These are phyloP conservation scores for Ophioderma brevispina DNA, from an alignment of 35 echinoderm and acorn worm genomes.

Conservation along the genomic window DNA sequence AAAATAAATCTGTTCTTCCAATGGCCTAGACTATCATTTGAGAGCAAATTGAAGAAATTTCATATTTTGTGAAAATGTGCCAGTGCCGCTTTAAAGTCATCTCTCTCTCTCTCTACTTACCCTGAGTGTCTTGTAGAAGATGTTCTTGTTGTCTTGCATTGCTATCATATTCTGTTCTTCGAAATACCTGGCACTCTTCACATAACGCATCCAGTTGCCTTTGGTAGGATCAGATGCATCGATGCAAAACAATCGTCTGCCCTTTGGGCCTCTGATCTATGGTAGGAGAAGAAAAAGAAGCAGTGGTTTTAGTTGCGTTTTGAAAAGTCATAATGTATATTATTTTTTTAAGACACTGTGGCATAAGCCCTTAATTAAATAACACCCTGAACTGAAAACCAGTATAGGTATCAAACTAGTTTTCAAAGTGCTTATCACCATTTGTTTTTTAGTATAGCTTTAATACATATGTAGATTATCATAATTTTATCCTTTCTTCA, in stretches of 20 bases:
- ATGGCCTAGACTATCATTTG: too few relatives aligned
- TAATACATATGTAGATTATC: too few relatives aligned
- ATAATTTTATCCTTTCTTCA: too few relatives aligned
- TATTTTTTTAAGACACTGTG: background rate
- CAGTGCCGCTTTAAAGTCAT: too few relatives aligned
- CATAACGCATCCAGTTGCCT: slow-evolving; percentile 92
- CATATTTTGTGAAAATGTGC: too few relatives aligned
- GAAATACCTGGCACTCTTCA: slow-evolving; percentile 76
- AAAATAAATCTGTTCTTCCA: too few relatives aligned
- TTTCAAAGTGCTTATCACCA: too few relatives aligned
- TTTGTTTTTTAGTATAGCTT: too few relatives aligned
- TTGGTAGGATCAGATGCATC: slow-evolving; percentile 86
- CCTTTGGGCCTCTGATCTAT: slow-evolving; percentile 87
- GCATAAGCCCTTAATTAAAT: too few relatives aligned
- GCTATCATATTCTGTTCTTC: slow-evolving; percentile 83
- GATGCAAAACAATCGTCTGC: slow-evolving; percentile 73
- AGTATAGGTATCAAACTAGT: too few relatives aligned
- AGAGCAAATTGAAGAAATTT: too few relatives aligned
- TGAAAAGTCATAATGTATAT: background rate
- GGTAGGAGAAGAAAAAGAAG: background rate
- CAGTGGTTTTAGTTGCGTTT: background rate
- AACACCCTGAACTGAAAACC: too few relatives aligned
- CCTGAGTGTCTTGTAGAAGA: slow-evolving; percentile 81
- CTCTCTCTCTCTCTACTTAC: slow-evolving; percentile 18
- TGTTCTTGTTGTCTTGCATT: slow-evolving; percentile 80